Evolutionary conservation across 2,113 vertebrate species (phyloP).

Genomic region (Theristicus caerulescens): DNA sequence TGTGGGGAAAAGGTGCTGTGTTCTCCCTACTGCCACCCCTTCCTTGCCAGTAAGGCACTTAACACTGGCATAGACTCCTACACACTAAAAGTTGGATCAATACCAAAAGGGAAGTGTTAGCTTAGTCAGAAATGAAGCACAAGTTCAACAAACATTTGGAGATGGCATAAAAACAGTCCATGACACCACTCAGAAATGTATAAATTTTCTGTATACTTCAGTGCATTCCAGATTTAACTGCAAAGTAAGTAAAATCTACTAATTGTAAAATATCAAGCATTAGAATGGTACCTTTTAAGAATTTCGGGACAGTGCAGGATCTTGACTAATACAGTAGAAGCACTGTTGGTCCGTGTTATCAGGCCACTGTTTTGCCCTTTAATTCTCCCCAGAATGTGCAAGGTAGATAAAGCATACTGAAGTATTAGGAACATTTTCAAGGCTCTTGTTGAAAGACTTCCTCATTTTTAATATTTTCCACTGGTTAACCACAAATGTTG

Average conservation of each 20-base stretch:
- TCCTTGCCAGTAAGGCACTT: background rate
- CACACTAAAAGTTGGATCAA: background rate
- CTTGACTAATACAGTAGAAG: background rate
- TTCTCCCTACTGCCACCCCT: background rate
- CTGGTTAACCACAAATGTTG: background rate
- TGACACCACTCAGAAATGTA: background rate
- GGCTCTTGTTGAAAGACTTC: background rate
- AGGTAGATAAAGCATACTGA: background rate
- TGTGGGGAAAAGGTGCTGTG: background rate
- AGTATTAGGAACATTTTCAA: background rate
- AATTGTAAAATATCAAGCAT: background rate
- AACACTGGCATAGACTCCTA: background rate
- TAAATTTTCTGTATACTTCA: background rate
- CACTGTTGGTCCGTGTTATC: background rate
- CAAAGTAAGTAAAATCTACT: background rate
- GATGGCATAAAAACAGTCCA: background rate
- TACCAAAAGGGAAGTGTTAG: background rate
- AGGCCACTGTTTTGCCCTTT: background rate
- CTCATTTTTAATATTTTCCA: slow-evolving; percentile 15
- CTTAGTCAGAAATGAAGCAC: background rate
- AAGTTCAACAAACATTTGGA: background rate
- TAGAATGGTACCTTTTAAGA: background rate
- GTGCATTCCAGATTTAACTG: background rate
- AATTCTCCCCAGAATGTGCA: background rate
- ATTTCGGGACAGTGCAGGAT: background rate